A percentile compares a stretch with the other conserved stretches of the same genome.
Evolutionary conservation across 1,140 invertebrate species (phyloP).

Genomic region (Thaumetopoea pityocampa): DNA sequence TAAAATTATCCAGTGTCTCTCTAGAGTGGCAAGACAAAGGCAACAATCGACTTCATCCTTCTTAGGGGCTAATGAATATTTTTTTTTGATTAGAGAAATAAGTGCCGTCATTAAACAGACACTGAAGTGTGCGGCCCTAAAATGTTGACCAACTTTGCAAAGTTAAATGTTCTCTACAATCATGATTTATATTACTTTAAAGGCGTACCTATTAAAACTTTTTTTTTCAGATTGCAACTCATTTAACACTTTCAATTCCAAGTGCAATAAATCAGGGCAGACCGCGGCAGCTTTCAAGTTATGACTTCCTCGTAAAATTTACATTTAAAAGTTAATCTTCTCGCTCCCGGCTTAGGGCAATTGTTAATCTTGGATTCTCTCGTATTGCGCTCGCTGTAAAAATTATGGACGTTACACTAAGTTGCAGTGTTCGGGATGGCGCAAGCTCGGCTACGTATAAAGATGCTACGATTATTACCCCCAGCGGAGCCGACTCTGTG

Average conservation of each 20-base stretch:
- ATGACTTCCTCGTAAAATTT: conserved; percentile 74
- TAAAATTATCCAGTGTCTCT: no score
- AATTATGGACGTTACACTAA: conserved; percentile 38
- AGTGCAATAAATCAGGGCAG: conserved; percentile 69
- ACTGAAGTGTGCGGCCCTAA: conserved; percentile 54
- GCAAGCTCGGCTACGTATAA: conserved; percentile 5
- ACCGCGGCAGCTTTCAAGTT: conserved; percentile 71
- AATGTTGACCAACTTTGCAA: conserved; percentile 59
- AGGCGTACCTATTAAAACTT: conserved; percentile 72
- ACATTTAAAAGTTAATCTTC: conserved; percentile 74
- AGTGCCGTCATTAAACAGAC: conserved; percentile 55
- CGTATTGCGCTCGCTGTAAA: conserved; percentile 29
- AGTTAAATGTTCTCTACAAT: conserved; percentile 51
- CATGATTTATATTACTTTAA: conserved; percentile 73
- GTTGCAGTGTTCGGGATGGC: conserved; percentile 12
- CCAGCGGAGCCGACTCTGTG: conserved; percentile 2
- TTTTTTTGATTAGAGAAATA: conserved; percentile 57
- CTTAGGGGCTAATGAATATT: conserved; percentile 38
- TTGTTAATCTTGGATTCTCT: conserved; percentile 64
- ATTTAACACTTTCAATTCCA: conserved; percentile 72
- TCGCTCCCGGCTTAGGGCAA: conserved; percentile 52
- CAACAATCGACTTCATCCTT: conserved; percentile 4
- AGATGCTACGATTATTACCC: conserved; percentile 10
- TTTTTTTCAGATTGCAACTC: conserved; percentile 71
- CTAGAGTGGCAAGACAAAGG: conserved; percentile 1